Base-by-base conservation (phyloP, 2,113 vertebrate genomes). In the Corythoichthys intestinalis region DNA sequence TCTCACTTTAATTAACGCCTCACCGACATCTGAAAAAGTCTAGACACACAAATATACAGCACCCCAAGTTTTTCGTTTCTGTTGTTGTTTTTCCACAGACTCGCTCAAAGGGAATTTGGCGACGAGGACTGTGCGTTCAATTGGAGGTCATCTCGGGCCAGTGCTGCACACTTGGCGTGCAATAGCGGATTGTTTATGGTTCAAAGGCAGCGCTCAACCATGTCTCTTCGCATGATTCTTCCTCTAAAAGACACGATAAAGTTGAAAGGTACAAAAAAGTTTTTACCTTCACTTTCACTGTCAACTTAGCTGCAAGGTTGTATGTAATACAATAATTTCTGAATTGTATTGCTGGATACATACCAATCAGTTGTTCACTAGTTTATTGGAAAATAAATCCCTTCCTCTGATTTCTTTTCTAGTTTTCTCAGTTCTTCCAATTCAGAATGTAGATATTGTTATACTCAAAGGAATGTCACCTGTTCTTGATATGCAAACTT, bases 1-100 rank as follows among this genome's bases (percentile, higher is more conserved):
- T 85, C 81, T 87, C 87, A 83, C 76, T 75, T 82, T 87, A 90
- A 90, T 90, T 89, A 84, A 71, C 79, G 34, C 83, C 75, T 78
- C 73, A 14, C 60, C 69, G 78, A 75, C 71, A 28, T 58, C 67
- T 72, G 78, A 80, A 78, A 80, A 76, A 48, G 75, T 83, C 78
- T 77, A 58, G 60, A 49, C 69, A 77, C 56, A 78, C 44, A 69
- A 28, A 76, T 76, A 81, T 73, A 72, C 77, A 74, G 71, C 64
- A 77, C 74, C 58, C 52, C 56, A 56, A 39, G 66, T 82, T 75
- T 75, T 35, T 60, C 20, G 20, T 73, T 9, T n/a, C 0, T 17
- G 37, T 72, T 73, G 6, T 60, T 41, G 6, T 39, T 61, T 61
- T 61, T 41, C 17, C 38, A 11, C 15, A 41, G 7, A 39, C 59